Conservation (phyloP, 2,113 vertebrate species). For the Petromus typicus region DNA sequence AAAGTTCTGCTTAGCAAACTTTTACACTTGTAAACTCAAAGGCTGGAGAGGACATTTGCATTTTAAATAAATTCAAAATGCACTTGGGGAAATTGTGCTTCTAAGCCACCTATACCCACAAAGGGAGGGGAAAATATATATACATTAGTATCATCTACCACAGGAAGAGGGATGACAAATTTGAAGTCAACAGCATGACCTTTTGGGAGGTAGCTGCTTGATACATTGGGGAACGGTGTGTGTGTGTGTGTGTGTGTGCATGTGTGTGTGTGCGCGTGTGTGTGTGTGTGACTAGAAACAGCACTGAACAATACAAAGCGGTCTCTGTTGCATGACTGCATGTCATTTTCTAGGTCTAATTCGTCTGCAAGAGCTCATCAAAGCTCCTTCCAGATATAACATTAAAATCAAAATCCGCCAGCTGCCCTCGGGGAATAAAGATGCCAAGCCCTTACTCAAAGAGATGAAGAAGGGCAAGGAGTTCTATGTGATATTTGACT, state of each 20-base stretch:
- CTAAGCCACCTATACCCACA: not conserved
- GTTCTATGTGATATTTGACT: conserved; percentile 98
- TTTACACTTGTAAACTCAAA: conserved; percentile 19
- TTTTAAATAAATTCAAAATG: conserved; percentile 41
- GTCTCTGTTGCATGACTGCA: conserved; percentile 55
- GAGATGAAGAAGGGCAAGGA: conserved; percentile 99
- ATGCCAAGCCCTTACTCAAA: conserved; percentile 96
- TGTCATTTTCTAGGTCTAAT: conserved; percentile 92
- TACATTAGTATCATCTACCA: not conserved
- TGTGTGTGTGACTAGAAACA: conserved; percentile 44
- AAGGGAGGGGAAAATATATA: conserved; percentile 52
- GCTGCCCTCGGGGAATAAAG: conserved; percentile 95
- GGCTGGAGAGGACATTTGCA: not conserved
- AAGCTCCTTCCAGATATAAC: conserved; percentile 98
- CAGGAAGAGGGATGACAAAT: conserved; percentile 54
- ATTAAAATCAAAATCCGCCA: conserved; percentile 99
- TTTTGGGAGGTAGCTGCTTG: conserved; percentile 15
- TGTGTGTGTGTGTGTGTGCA: not conserved
- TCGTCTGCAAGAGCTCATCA: conserved; percentile 98
- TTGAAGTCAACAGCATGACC: conserved; percentile 44
- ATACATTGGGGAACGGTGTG: conserved; percentile 36
- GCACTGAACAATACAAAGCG: conserved; percentile 60
- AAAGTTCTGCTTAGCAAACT: not conserved
- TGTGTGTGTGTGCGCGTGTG: no score
- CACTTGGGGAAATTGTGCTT: conserved; percentile 50